Evolutionary conservation across 2,113 vertebrate genomes (phyloP).

Genomic region (Leptocoma aspasia): DNA sequence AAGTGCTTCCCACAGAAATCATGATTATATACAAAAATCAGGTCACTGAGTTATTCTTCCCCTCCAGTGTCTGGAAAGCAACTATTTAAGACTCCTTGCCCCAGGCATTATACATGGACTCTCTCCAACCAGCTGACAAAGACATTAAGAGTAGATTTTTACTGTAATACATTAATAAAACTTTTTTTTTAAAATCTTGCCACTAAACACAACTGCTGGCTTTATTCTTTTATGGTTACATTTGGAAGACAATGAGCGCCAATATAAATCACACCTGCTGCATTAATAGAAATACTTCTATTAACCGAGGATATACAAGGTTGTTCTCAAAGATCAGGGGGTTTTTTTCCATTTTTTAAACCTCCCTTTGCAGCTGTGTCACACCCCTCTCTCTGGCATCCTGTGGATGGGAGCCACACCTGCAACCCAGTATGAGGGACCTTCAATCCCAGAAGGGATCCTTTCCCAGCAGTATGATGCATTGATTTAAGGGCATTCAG

Average conservation of each 20-base stretch:
- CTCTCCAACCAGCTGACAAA: neutral
- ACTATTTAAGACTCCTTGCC: neutral
- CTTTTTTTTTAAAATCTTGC: neutral
- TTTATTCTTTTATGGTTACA: neutral
- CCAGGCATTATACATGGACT: neutral
- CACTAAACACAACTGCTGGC: neutral
- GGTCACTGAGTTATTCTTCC: neutral
- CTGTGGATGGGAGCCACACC: neutral
- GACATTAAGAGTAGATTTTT: neutral
- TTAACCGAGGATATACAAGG: neutral
- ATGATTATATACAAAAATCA: neutral
- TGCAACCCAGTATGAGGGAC: neutral
- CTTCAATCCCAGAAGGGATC: neutral
- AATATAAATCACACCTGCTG: neutral
- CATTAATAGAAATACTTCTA: neutral
- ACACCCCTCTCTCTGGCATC: neutral
- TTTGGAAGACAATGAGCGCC: neutral
- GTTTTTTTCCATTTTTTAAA: fast-evolving
- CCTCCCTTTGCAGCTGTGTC: neutral
- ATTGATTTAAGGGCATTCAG: neutral
- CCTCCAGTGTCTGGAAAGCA: neutral
- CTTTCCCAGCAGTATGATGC: neutral
- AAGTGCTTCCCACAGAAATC: neutral
- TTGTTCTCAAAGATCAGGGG: neutral
- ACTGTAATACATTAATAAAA: neutral